These are phyloP conservation scores for Oxycera nigricornis DNA, from an alignment of 2,888 invertebrate species.

Conservation along the genomic window DNA sequence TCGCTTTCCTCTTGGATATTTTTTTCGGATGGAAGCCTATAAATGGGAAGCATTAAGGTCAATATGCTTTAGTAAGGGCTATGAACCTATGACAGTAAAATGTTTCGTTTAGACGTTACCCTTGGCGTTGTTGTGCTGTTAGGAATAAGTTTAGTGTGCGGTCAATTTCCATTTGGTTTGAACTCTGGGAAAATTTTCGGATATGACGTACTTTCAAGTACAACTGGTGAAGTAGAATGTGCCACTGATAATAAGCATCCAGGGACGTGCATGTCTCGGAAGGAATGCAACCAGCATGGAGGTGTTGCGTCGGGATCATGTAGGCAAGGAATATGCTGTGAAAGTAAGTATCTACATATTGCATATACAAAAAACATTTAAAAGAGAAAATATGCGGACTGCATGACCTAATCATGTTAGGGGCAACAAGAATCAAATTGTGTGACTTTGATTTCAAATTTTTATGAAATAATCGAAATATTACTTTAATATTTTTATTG, in stretches of 20 bases:
- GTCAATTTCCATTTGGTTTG: background rate
- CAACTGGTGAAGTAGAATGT: background rate
- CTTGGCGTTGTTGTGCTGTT: background rate
- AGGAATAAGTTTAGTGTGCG: background rate
- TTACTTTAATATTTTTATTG: too few species aligned
- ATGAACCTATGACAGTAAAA: too few species aligned
- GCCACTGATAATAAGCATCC: background rate
- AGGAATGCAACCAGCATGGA: constrained; percentile 56
- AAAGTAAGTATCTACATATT: constrained; percentile 53
- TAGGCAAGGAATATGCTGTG: constrained; percentile 59
- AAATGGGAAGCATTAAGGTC: too few species aligned
- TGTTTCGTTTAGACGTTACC: too few species aligned
- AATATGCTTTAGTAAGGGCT: too few species aligned
- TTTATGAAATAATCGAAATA: too few species aligned
- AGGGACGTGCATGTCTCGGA: constrained; percentile 58
- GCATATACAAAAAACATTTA: background rate
- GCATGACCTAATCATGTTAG: too few species aligned
- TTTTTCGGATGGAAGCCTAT: too few species aligned
- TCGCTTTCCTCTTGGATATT: too few species aligned
- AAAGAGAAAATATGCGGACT: too few species aligned
- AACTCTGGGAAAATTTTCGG: background rate
- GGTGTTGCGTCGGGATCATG: constrained; percentile 58
- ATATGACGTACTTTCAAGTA: background rate
- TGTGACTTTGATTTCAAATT: too few species aligned
- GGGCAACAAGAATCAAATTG: too few species aligned